Evolutionary conservation across 2,797 vertebrate species (phyloP).

Genomic region (Amazonetta brasiliensis): DNA sequence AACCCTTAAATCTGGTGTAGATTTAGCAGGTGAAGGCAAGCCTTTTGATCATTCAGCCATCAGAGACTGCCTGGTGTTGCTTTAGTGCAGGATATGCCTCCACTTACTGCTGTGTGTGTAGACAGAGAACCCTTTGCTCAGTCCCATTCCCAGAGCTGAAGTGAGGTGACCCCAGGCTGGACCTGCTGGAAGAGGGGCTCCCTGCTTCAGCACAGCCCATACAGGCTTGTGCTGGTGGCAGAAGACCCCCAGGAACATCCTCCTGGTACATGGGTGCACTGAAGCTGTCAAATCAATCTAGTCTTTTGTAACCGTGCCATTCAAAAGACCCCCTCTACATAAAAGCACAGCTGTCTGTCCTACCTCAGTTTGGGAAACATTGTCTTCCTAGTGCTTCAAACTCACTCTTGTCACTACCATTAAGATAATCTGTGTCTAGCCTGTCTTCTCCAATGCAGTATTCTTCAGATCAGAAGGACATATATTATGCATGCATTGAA

Average conservation of each 20-base stretch:
- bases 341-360: background rate
- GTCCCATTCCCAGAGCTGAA: background rate
- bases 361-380: background rate
- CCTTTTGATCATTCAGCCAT: background rate
- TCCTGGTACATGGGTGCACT: background rate
- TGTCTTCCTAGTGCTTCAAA: background rate
- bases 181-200: accelerated
- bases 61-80: background rate
- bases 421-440: background rate
- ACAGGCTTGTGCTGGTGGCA: background rate
- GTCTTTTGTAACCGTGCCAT: background rate
- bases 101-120: background rate
- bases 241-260: background rate
- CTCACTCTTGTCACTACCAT: background rate
- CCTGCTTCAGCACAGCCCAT: background rate
- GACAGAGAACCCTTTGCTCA: background rate
- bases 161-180: background rate
- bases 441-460: background rate
- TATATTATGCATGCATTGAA: conserved; percentile 10
- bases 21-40: background rate
- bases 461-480: background rate
- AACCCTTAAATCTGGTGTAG: background rate
- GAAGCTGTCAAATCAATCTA: background rate
- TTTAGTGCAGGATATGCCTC: background rate
- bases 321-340: background rate